Evolutionary conservation across 2,888 invertebrate species (phyloP).

Genomic region (Luperina nickerlii): DNA sequence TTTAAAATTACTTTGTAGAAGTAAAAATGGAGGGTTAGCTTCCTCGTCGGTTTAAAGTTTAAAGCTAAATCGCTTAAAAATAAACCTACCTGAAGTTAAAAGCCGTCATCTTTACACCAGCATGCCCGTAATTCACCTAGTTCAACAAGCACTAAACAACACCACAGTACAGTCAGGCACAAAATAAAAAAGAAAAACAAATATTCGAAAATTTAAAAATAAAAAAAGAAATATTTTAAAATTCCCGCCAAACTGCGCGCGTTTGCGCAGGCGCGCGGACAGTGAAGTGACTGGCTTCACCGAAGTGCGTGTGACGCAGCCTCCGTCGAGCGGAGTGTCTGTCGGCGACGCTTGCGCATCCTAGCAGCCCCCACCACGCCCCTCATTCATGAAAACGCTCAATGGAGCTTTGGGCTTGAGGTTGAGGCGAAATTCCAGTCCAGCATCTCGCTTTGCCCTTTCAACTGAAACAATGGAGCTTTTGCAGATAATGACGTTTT

Average conservation of each 20-base stretch:
- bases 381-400: conserved; percentile 86
- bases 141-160: conserved; percentile 75
- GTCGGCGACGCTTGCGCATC: conserved; percentile 75
- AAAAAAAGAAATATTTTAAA: conserved; percentile 74
- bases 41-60: neutral
- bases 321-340: conserved; percentile 76
- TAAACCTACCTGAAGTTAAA: conserved; percentile 82
- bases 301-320: conserved; percentile 74
- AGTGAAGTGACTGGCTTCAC: conserved; percentile 69
- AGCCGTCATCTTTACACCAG: conserved; percentile 82
- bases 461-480: conserved; percentile 43
- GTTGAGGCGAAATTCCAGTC: conserved; percentile 41
- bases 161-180: conserved; percentile 77
- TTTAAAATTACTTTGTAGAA: neutral
- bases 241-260: conserved; percentile 79
- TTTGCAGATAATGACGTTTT: conserved; percentile 27
- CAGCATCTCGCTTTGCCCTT: conserved; percentile 50
- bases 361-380: conserved; percentile 80
- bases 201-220: conserved; percentile 44
- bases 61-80: conserved; percentile 19
- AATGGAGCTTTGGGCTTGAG: conserved; percentile 71
- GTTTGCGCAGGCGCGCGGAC: conserved; percentile 80
- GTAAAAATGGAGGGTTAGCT: neutral
- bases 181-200: conserved; percentile 55
- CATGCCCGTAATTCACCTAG: conserved; percentile 80